A percentile compares a stretch with the other conserved stretches of the same genome.
Evolutionary conservation across 1,140 invertebrate species (phyloP).

Genomic region (Platorchestia sp.): DNA sequence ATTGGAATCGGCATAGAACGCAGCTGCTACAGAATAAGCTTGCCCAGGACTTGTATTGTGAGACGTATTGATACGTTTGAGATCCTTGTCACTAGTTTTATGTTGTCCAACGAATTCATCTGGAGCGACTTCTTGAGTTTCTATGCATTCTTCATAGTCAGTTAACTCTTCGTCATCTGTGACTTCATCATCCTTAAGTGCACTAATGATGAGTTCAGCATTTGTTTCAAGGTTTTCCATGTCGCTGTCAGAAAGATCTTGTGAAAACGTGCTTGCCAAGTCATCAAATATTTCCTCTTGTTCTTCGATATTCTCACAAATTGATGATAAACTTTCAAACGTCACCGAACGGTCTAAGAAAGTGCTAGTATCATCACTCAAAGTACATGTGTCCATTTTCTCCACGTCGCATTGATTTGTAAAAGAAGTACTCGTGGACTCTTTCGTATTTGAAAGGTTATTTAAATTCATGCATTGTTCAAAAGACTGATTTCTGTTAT

Average conservation of each 20-base stretch:
- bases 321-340: slow-evolving; percentile 11
- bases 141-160: slow-evolving; percentile 6
- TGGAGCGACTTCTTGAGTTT: neutral
- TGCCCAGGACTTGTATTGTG: neutral
- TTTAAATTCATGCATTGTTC: neutral
- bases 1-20: neutral
- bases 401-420: neutral
- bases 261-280: slow-evolving; percentile 28
- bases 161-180: slow-evolving; percentile 10
- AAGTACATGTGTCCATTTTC: neutral
- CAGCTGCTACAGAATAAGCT: neutral
- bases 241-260: slow-evolving; percentile 24
- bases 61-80: neutral
- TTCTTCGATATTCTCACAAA: slow-evolving; percentile 21
- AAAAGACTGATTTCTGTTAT: neutral
- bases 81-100: neutral
- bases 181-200: neutral
- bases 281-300: slow-evolving; percentile 48
- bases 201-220: slow-evolving; percentile 38
- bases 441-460: neutral
- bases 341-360: neutral
- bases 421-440: neutral
- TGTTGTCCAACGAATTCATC: neutral
- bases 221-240: slow-evolving; percentile 24
- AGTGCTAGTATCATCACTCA: neutral